phyloP scores from a whole-genome alignment of 2,797 vertebrate genomes.

The Micropoecilia bifurca region DNA sequence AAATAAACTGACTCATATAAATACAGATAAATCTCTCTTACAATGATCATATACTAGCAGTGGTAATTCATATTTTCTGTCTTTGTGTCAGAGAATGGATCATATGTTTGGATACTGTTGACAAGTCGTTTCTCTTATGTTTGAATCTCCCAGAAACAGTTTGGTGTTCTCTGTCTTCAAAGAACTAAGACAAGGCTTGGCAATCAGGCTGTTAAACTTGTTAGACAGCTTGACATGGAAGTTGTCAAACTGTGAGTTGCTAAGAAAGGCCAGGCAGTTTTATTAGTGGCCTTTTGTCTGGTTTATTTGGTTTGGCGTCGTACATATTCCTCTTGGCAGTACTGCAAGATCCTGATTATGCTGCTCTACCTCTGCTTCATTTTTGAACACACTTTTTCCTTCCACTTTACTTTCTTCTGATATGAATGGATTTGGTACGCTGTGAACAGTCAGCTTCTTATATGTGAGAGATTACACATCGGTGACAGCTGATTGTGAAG shows the following conservation, averaged over 20 bases:
- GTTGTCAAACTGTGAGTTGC: neutral
- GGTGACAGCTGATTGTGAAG: neutral
- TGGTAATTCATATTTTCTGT: neutral
- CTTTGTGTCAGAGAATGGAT: neutral
- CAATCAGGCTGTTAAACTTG: neutral
- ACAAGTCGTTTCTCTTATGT: neutral
- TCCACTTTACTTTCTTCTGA: neutral
- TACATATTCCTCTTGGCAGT: neutral
- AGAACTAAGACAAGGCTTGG: neutral
- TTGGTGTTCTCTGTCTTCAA: neutral
- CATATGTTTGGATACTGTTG: neutral
- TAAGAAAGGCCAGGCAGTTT: neutral
- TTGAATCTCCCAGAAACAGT: neutral
- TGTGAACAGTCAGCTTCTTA: neutral
- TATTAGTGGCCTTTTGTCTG: neutral
- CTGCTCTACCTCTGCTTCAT: neutral
- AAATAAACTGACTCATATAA: conserved; percentile 6
- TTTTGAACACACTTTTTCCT: neutral
- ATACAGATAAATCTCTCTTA: neutral
- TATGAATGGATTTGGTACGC: neutral
- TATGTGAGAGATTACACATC: neutral
- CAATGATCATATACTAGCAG: neutral
- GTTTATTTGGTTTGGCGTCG: neutral
- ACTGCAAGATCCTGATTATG: neutral
- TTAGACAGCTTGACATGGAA: neutral